These are phyloP conservation scores for Borostomias antarcticus DNA, from an alignment of 2,797 vertebrate species.

Conservation along the genomic window DNA sequence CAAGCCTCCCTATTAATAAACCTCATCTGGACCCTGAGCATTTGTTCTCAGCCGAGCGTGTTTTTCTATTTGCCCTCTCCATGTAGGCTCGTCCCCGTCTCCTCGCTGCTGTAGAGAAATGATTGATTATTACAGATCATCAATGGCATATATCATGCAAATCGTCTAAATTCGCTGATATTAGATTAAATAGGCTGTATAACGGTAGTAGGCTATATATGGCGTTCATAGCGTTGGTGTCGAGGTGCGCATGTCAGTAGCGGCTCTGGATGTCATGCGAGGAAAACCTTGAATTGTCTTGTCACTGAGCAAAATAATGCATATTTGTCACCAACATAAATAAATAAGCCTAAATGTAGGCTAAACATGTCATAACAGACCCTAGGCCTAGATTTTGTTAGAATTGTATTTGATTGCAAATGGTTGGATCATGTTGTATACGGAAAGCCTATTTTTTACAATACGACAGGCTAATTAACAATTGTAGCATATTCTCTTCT, in stretches of 20 bases:
- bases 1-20: conserved; percentile 80
- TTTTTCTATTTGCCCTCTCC: conserved; percentile 25
- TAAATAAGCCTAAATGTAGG: not conserved
- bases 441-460: too few relatives aligned
- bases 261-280: not conserved
- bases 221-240: not conserved
- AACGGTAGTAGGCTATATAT: too few relatives aligned
- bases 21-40: conserved; percentile 56
- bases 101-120: not conserved
- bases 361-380: not conserved
- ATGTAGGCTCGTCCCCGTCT: conserved; percentile 16
- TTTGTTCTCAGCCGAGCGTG: conserved; percentile 26
- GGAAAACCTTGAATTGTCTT: not conserved
- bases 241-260: conserved; percentile 2
- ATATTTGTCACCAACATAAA: not conserved
- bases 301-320: not conserved
- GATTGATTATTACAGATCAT: not conserved
- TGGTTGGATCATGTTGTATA: too few relatives aligned
- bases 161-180: not conserved
- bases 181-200: not conserved
- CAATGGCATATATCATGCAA: not conserved
- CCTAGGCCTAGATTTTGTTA: too few relatives aligned
- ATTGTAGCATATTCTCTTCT: too few relatives aligned
- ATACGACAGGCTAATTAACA: too few relatives aligned
- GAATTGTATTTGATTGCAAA: too few relatives aligned